Conservation (phyloP, 2,113 vertebrate genomes). For the Cyphomyrus discorhynchus region DNA sequence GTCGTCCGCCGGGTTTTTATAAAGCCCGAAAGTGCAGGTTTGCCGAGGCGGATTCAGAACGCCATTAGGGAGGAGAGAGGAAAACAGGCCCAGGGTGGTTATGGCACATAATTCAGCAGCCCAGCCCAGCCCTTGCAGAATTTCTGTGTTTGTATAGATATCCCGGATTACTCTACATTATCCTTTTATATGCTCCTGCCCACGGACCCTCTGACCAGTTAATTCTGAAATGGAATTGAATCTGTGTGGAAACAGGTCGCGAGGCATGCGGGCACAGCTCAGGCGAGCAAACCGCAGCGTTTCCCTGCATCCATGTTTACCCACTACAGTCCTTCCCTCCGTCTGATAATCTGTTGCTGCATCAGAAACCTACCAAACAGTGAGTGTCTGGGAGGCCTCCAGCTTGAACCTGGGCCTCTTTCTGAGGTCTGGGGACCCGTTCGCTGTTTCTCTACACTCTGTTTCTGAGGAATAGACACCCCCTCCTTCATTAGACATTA, state of each 20-base stretch:
- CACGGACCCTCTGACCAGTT: constrained; percentile 19
- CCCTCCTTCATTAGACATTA: not conserved
- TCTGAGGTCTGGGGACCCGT: not conserved
- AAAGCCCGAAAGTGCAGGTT: constrained; percentile 3
- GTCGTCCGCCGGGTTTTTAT: not conserved
- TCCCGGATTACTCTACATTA: constrained; percentile 21
- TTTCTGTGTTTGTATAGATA: constrained; percentile 19
- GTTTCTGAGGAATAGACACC: not conserved
- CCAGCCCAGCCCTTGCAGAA: not conserved
- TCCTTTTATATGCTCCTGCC: constrained; percentile 13
- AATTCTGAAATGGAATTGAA: constrained; percentile 20
- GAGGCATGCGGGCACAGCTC: not conserved
- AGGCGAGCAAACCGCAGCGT: not conserved
- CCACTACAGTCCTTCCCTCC: not conserved
- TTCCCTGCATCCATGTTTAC: not conserved
- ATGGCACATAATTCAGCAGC: not conserved
- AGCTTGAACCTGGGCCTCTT: not conserved
- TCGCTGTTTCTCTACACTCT: not conserved
- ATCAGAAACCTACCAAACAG: not conserved
- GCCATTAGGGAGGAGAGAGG: not conserved
- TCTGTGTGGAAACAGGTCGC: constrained; percentile 10
- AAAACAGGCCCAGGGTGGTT: not conserved
- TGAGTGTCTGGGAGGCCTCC: not conserved
- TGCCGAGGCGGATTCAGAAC: not conserved
- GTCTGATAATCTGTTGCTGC: not conserved